These are phyloP conservation scores for Rhagium mordax DNA, from an alignment of 2,888 invertebrate species.

Conservation along the genomic window DNA sequence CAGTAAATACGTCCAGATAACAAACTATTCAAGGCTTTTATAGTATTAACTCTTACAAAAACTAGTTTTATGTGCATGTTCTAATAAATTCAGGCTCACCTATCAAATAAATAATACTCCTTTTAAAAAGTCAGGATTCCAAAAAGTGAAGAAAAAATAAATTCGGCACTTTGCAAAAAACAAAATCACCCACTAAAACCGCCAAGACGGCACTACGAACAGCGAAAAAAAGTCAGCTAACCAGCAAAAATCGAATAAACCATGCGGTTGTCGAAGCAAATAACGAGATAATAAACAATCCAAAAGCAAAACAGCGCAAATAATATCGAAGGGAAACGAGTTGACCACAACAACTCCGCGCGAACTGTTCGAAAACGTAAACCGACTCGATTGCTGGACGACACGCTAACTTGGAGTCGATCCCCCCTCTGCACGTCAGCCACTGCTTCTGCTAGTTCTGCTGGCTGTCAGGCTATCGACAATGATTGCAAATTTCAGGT, in stretches of 20 bases:
- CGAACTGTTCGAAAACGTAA: constrained; percentile 33
- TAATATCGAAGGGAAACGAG: constrained; percentile 26
- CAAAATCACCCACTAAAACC: constrained; percentile 23
- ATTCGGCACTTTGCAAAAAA: constrained; percentile 5
- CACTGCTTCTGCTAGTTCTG: constrained; percentile 33
- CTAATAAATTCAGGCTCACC: neutral
- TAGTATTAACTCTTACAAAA: neutral
- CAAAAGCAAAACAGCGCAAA: constrained; percentile 30
- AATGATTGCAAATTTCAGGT: constrained; percentile 30
- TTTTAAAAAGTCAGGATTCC: neutral
- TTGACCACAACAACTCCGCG: constrained; percentile 29
- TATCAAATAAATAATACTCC: constrained; percentile 1
- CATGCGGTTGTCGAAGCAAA: neutral
- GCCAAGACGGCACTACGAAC: neutral
- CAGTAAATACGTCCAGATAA: neutral
- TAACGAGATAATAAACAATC: constrained; percentile 6
- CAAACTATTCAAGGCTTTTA: neutral
- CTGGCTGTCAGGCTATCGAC: constrained; percentile 29
- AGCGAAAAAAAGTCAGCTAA: neutral
- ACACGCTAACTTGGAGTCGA: constrained; percentile 35
- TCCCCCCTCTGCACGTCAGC: constrained; percentile 33
- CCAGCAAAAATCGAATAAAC: constrained; percentile 1
- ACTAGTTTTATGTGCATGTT: neutral
- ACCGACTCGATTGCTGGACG: constrained; percentile 31
- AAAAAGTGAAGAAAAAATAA: constrained; percentile 5